Conservation (phyloP, 2,797 vertebrate genomes). For the Micromesistius poutassou region DNA sequence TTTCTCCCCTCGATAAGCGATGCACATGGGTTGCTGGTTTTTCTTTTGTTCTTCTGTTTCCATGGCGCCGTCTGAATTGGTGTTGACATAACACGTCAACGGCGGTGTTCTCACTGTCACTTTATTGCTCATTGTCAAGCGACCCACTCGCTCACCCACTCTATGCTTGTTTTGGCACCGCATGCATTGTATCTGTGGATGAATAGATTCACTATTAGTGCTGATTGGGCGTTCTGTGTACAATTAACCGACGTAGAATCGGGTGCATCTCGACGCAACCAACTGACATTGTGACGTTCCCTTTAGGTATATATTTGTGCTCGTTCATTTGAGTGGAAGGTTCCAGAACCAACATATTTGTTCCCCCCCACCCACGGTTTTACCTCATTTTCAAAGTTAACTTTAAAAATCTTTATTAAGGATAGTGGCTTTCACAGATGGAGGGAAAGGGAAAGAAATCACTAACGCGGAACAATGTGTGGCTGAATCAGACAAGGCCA, state of each 20-base stretch:
- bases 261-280: not conserved
- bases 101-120: conserved; percentile 36
- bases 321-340: not conserved
- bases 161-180: conserved; percentile 48
- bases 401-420: not conserved
- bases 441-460: not conserved
- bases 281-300: not conserved
- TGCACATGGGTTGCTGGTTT: conserved; percentile 17
- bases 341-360: not conserved
- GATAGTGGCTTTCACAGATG: not conserved
- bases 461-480: not conserved
- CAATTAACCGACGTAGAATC: not conserved
- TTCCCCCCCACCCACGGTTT: not conserved
- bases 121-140: conserved; percentile 56
- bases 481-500: not conserved
- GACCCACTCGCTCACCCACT: conserved; percentile 41
- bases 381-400: not conserved
- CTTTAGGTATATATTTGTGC: too few relatives aligned
- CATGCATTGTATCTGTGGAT: conserved; percentile 4
- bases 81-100: conserved; percentile 62
- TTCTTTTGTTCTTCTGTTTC: conserved; percentile 33
- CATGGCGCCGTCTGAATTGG: conserved; percentile 35
- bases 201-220: not conserved
- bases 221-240: not conserved
- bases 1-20: conserved; percentile 22